Evolutionary conservation across 92 coral and sea anemone species (phyloP), one percentile per base, ranked within the genome.

Genomic region (Desmophyllum pertusum): DNA sequence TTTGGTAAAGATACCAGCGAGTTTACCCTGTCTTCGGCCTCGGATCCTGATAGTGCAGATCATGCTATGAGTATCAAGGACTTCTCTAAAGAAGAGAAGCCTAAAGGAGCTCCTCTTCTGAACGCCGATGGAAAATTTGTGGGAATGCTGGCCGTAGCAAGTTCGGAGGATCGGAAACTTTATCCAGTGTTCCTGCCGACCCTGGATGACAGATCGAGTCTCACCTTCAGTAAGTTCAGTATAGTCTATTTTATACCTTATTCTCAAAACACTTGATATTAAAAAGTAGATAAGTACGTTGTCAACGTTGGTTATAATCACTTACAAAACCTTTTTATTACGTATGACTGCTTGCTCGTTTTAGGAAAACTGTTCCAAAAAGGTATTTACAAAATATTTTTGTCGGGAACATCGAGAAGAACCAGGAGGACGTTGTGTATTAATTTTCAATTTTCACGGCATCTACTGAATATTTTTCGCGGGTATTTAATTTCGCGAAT

Each of bases 171-270:
- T 67, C 43, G 76, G 33, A 80, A 69, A 36, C 38, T 80, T 1
- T 80, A 48, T 48, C 84, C 84, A 1, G 21, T 80, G 76, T 67
- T 80, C 76, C 84, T 80, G 18, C 76, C 84, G 21, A 48, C 61
- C 31, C 39, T 66, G 52, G 75, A 67, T 6, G 37, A 55, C 30
- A 6, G 36, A n/a, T 0, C 19, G 21, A 15, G 25, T 35, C 7
- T 17, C n/a, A 2, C 66, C 62, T 31, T 14, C 3, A 23, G 83
- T 79, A 79, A 65, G 83, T 67, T 67, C 43, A 67, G 10, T 9
- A 18, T n/a, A 9, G 0, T 46, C 51, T 46, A n/a, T 55, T 19
- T 25, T 59, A 8, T 59, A 25, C 15, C 10, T n/a, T 21, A 65
- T 35, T n/a, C n/a, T n/a, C n/a, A n/a, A n/a, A n/a, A n/a, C n/a